Conservation (phyloP, 2,113 vertebrate species). For the Malaclemys terrapin region DNA sequence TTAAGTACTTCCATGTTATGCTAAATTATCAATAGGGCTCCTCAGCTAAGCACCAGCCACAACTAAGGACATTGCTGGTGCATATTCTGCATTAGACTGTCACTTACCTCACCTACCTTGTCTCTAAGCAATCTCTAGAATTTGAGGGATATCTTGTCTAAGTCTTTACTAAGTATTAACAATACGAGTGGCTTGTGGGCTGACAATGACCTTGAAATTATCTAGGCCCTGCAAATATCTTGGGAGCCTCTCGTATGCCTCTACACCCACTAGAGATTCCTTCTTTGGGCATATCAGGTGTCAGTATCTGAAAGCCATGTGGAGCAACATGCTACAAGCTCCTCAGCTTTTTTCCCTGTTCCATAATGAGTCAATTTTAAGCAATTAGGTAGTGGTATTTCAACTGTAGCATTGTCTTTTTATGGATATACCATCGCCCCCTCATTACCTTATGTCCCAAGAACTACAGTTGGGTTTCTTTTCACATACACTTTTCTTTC, state of each 20-base stretch:
- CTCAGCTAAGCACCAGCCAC: too few species aligned
- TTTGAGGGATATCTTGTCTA: background rate
- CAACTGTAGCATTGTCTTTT: background rate
- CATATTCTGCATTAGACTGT: background rate
- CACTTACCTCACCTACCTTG: background rate
- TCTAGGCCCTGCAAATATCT: background rate
- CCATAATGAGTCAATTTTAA: background rate
- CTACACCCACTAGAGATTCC: background rate
- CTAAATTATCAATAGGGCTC: too few species aligned
- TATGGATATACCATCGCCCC: background rate
- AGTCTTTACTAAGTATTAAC: background rate
- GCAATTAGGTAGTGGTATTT: background rate
- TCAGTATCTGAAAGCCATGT: background rate
- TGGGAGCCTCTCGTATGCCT: background rate
- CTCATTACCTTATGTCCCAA: background rate
- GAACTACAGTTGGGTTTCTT: background rate
- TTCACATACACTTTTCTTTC: background rate
- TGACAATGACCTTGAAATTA: background rate
- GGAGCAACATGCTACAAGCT: background rate
- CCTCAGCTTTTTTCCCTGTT: background rate
- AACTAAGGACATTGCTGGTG: background rate
- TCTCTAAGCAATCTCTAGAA: background rate
- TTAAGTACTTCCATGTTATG: too few species aligned
- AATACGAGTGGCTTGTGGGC: background rate
- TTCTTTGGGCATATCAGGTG: background rate